Evolutionary conservation across 2,888 invertebrate species (phyloP), one percentile per base, ranked within the genome.

Genomic region (Tinea trinotella): DNA sequence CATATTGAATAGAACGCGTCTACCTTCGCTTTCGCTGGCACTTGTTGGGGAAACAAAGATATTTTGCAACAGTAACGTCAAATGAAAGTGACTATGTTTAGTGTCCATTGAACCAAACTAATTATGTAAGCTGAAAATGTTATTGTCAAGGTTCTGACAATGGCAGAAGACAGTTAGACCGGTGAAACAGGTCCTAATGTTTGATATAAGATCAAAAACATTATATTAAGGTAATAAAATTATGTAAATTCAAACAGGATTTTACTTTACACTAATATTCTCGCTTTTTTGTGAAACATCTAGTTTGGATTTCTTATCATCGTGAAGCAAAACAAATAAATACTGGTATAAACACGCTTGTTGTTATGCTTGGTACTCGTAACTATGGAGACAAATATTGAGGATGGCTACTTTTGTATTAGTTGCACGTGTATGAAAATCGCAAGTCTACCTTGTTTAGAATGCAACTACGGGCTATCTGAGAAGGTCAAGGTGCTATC

Each of bases 401-500:
- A n/a, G n/a, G 40, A 40, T 7, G 6, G 17, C 18, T 6, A 50
- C 18, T 19, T 48, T 48, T 18, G 48, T 48, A 48, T 12, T 48
- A 9, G 17, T 7, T n/a, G 20, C 48, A 48, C 48, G 19, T 48
- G 48, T 18, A 17, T 10, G 48, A 48, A 18, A 19, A 19, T 24
- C 50, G n/a, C 40, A 40, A 40, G 48, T 13, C 20, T 20, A 18
- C 48, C 40, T 48, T 48, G 19, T 48, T 65, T 62, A 61, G 62
- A 62, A 66, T 63, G 68, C 71, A 72, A 76, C 68, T 72, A 71
- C 66, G 70, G 69, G 70, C 74, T 68, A 61, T 66, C 65, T n/a
- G 62, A 60, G 65, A 77, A 79, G 77, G 78, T 77, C 76, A 80
- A 73, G 70, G 68, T 48, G 56, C 40, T 48, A 64, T 59, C 63